These are phyloP conservation scores for Strigamia maritima DNA, from an alignment of 2,888 invertebrate genomes.

Conservation along the genomic window DNA sequence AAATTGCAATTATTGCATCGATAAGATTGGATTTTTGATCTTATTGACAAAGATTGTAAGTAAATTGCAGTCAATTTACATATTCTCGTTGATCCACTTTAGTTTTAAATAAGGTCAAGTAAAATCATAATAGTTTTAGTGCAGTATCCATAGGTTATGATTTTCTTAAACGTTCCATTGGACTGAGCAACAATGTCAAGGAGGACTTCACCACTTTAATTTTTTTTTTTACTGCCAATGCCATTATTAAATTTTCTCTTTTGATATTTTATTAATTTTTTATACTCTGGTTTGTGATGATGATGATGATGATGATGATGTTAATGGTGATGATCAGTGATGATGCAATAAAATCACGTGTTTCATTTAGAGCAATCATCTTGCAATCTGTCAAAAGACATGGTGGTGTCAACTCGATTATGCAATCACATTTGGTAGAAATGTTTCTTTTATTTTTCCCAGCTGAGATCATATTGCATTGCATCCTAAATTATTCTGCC, in stretches of 20 bases:
- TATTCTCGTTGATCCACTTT: conserved; percentile 2
- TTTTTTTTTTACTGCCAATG: background rate
- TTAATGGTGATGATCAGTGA: no score
- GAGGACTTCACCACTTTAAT: background rate
- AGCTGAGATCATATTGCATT: background rate
- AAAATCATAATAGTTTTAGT: background rate
- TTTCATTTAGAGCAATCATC: background rate
- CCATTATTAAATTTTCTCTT: background rate
- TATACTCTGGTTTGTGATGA: background rate
- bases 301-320: no score
- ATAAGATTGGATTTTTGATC: conserved; percentile 2
- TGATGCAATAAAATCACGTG: conserved; percentile 22
- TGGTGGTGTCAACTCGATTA: background rate
- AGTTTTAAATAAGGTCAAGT: conserved; percentile 15
- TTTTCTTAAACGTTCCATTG: conserved; percentile 9
- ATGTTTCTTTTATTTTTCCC: background rate
- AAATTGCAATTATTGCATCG: background rate
- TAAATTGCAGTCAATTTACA: background rate
- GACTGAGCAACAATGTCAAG: conserved; percentile 13
- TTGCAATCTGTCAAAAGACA: conserved; percentile 6
- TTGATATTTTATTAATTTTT: background rate
- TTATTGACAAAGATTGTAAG: background rate
- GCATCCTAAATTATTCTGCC: background rate
- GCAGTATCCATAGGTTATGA: background rate
- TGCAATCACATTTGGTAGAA: background rate